A percentile compares a stretch with the other conserved stretches of the same genome.
These are phyloP conservation scores for Drosophila bocki DNA, from an alignment of 1,140 invertebrate species.

Conservation along the genomic window DNA sequence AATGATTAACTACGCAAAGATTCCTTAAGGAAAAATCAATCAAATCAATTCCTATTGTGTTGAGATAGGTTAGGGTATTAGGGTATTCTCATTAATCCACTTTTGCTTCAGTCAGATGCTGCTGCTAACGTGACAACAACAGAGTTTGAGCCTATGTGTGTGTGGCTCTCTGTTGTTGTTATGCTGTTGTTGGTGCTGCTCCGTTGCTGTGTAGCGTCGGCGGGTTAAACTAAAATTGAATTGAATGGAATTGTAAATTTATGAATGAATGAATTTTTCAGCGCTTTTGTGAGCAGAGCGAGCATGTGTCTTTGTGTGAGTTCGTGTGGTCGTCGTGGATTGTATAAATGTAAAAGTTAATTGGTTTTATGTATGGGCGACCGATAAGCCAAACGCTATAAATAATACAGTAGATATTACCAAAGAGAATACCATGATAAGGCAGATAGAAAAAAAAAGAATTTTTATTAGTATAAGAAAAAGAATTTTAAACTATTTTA, in stretches of 20 bases:
- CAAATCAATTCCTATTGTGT: not conserved
- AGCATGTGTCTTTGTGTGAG: slow-evolving; percentile 25
- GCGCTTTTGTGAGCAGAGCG: slow-evolving; percentile 34
- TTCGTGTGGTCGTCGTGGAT: slow-evolving; percentile 26
- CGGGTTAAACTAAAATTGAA: slow-evolving; percentile 75
- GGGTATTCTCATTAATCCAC: not conserved
- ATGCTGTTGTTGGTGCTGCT: slow-evolving; percentile 22
- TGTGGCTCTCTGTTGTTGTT: slow-evolving; percentile 31
- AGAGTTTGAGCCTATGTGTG: slow-evolving; percentile 21
- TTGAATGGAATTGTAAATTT: slow-evolving; percentile 84
- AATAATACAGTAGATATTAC: slow-evolving; percentile 26
- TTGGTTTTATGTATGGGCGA: slow-evolving; percentile 56
- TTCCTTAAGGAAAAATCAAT: not conserved
- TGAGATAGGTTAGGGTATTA: slow-evolving; percentile 17
- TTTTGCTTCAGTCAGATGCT: slow-evolving; percentile 11
- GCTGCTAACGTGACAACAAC: slow-evolving; percentile 35
- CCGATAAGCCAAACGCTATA: slow-evolving; percentile 36
- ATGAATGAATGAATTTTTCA: slow-evolving; percentile 81
- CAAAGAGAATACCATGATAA: not conserved
- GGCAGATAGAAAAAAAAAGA: not conserved
- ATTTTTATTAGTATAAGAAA: not conserved
- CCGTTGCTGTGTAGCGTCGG: slow-evolving; percentile 43
- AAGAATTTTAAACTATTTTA: not conserved
- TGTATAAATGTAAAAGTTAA: slow-evolving; percentile 67
- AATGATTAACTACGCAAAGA: not conserved